Evolutionary conservation across 2,888 invertebrate species (phyloP).

Genomic region (Platycheirus rosarum): DNA sequence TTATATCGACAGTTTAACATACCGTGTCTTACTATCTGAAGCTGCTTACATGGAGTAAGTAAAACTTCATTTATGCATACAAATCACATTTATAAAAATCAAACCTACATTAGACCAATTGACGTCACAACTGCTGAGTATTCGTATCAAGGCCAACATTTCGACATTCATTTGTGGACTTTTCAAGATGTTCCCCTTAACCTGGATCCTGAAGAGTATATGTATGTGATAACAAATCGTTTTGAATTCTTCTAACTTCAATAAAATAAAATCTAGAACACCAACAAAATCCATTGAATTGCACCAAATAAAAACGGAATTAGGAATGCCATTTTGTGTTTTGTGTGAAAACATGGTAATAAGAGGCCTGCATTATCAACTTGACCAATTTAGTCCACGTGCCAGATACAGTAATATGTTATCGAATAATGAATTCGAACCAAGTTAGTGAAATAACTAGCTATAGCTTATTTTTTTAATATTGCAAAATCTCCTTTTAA

Average conservation of each 20-base stretch:
- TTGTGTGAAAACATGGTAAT: conserved; percentile 77
- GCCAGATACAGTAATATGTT: conserved; percentile 74
- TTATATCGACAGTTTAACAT: conserved; percentile 77
- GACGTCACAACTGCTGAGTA: conserved; percentile 77
- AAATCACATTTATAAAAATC: background rate
- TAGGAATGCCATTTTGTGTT: conserved; percentile 77
- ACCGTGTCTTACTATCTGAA: conserved; percentile 77
- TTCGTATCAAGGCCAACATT: conserved; percentile 75
- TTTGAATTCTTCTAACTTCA: too few species aligned
- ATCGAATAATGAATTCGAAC: conserved; percentile 24
- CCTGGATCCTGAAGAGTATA: conserved; percentile 77
- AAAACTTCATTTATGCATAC: background rate
- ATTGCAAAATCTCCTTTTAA: background rate
- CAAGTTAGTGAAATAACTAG: background rate
- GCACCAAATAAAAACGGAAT: conserved; percentile 36
- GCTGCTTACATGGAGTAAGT: conserved; percentile 78
- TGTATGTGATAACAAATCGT: background rate
- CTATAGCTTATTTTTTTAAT: background rate
- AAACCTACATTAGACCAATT: conserved; percentile 71
- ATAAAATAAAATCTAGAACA: conserved; percentile 75
- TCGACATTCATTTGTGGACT: conserved; percentile 79
- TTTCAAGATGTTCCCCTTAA: conserved; percentile 78
- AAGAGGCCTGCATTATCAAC: conserved; percentile 77
- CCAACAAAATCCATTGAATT: conserved; percentile 76
- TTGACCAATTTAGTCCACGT: conserved; percentile 78